Evolutionary conservation across 2,888 invertebrate genomes (phyloP), one percentile per base, ranked within the genome.

Genomic region (Crematogaster levior): DNA sequence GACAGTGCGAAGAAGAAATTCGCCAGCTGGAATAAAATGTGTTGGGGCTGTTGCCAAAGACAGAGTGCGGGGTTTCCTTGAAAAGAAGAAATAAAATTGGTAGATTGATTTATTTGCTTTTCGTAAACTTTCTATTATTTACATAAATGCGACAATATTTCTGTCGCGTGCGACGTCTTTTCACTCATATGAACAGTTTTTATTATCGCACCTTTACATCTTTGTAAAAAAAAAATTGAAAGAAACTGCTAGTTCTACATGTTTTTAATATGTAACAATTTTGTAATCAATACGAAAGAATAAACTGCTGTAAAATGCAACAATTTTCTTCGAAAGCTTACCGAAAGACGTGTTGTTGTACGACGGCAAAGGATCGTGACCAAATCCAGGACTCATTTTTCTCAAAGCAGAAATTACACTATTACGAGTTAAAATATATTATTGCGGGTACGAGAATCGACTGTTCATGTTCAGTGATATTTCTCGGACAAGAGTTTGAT

Each of bases 1-100:
- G 97, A 97, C n/a, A 97, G 95, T 40, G 97, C 96, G 92, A 98
- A 97, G 88, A 97, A 96, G 84, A 96, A 95, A 94, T 98, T 97
- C 24, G 98, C 97, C 84, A 98, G 93, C 95, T 98, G 97, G 93
- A 97, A 97, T 48, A 96, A 93, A 79, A 95, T 95, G 94, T 98
- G 97, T 93, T 98, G 97, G 6, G 97, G 96, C 74, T 96, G 95
- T 91, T 96, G 96, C 97, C 97, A 97, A 72, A 94, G 87, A 75
- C 94, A 94, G 37, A 93, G 82, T 12, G 92, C 92, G 34, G 93
- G 87, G 85, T 92, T 94, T 80, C 91, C 94, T 94, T 60, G n/a
- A 80, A 65, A 75, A 48, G 34, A 3, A 56, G 18, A 34, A 56
- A 66, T 24, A 66, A 66, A 53, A 37, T 56, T 3, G 12, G 51